Conservation (phyloP, 2,113 vertebrate species). For the Phylloscopus whistleri region DNA sequence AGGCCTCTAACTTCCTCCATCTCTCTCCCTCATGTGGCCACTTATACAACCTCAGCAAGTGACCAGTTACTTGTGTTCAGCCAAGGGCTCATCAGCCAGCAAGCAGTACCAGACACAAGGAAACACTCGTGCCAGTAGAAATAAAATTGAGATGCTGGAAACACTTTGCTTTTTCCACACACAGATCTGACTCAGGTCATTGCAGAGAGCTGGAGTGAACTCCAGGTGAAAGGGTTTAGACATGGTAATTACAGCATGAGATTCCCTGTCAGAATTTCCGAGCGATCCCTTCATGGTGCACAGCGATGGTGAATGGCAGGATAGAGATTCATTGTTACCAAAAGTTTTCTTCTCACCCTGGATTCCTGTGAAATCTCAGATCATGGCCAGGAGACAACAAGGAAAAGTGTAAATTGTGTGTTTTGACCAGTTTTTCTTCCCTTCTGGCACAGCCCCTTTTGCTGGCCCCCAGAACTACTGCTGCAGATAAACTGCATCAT, state of each 20-base stretch:
- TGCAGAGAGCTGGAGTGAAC: background rate
- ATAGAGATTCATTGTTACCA: background rate
- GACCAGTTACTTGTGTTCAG: background rate
- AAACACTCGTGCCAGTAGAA: background rate
- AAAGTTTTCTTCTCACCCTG: background rate
- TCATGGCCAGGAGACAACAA: background rate
- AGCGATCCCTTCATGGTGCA: background rate
- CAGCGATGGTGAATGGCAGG: background rate
- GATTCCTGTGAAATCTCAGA: background rate
- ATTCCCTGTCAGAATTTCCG: background rate
- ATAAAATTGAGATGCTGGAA: background rate
- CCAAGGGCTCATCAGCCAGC: background rate
- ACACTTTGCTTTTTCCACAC: background rate
- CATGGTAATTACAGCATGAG: background rate
- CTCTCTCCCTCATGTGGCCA: background rate
- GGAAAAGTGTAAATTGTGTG: background rate
- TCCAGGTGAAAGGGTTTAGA: constrained; percentile 5
- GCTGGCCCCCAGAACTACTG: background rate
- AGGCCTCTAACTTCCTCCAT: background rate
- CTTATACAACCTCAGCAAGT: background rate
- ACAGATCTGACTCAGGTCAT: background rate
- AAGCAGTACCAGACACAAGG: background rate
- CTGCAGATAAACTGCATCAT: background rate
- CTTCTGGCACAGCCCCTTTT: background rate
- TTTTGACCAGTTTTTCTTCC: background rate